Conservation (phyloP, 1,140 invertebrate genomes). For the Centruroides vittatus region DNA sequence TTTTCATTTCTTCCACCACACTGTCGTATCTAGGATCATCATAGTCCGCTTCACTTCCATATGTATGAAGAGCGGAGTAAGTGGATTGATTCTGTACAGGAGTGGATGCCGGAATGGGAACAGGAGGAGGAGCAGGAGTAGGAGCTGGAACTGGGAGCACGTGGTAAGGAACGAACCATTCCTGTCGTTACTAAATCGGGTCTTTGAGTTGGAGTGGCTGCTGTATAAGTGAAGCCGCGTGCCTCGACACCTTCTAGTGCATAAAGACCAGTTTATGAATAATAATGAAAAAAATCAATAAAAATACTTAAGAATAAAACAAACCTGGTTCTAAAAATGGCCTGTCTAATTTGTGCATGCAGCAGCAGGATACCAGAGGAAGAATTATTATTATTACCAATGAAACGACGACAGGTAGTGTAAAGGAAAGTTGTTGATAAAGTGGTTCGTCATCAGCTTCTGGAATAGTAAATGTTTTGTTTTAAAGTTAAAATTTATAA, state of each 20-base stretch:
- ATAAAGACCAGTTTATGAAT: not conserved
- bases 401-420: constrained; percentile 6
- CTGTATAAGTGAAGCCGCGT: constrained; percentile 9
- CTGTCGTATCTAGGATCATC: constrained; percentile 10
- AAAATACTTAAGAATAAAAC: not conserved
- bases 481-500: too few species aligned
- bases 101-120: constrained; percentile 4
- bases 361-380: constrained; percentile 9
- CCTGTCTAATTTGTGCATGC: constrained; percentile 2
- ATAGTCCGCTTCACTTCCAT: constrained; percentile 2
- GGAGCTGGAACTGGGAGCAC: too few species aligned
- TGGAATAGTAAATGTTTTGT: too few species aligned
- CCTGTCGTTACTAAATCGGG: too few species aligned
- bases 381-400: constrained; percentile 8
- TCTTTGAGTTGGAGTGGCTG: constrained; percentile 1
- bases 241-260: constrained; percentile 9
- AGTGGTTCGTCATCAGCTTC: not conserved
- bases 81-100: constrained; percentile 6
- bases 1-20: constrained; percentile 13
- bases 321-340: constrained; percentile 7
- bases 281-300: not conserved
- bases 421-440: constrained; percentile 6
- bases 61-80: constrained; percentile 11
- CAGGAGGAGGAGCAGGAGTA: not conserved
- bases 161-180: too few species aligned